These are phyloP conservation scores for Arctocebus calabarensis DNA, from an alignment of 2,797 vertebrate genomes.

Conservation along the genomic window DNA sequence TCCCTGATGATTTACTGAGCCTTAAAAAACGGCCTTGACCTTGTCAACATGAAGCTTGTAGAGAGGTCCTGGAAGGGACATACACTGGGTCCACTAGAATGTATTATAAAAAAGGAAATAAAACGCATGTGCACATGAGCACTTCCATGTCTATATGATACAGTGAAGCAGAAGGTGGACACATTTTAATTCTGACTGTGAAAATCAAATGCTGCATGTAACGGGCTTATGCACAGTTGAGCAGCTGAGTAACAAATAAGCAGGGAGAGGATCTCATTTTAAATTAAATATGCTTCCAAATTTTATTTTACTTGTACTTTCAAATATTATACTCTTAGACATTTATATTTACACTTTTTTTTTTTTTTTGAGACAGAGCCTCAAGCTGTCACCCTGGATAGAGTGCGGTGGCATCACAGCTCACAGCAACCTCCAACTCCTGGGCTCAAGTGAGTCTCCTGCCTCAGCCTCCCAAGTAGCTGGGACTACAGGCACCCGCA, in stretches of 20 bases:
- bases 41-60: background rate
- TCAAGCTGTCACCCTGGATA: too few relatives aligned
- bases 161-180: rapidly evolving
- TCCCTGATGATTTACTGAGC: background rate
- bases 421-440: too few relatives aligned
- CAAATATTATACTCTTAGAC: background rate
- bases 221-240: background rate
- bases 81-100: background rate
- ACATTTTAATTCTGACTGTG: background rate
- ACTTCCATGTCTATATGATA: rapidly evolving
- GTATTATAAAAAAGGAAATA: background rate
- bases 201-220: background rate
- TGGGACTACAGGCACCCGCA: too few relatives aligned
- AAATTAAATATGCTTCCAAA: background rate
- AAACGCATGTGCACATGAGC: rapidly evolving
- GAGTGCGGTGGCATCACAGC: too few relatives aligned
- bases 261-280: background rate
- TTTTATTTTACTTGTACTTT: background rate
- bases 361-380: too few relatives aligned
- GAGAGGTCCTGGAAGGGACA: background rate
- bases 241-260: background rate
- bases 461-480: too few relatives aligned
- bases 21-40: background rate
- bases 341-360: background rate
- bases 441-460: too few relatives aligned